These are phyloP conservation scores for Plodia interpunctella DNA, from an alignment of 1,140 invertebrate genomes.

Conservation along the genomic window DNA sequence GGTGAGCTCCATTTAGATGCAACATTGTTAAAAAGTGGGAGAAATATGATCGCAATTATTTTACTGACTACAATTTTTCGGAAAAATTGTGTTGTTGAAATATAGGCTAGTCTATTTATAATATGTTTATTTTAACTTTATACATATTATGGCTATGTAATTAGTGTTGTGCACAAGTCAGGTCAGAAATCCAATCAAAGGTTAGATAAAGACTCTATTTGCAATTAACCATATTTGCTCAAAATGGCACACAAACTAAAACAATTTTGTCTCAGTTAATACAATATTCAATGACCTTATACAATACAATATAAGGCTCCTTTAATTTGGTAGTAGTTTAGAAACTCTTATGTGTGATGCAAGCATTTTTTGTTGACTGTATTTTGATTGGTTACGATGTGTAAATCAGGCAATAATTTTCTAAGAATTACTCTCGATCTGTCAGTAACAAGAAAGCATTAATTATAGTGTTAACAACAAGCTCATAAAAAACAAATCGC, in stretches of 20 bases:
- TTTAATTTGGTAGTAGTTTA: background rate
- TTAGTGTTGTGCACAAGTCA: too few species aligned
- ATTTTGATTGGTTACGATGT: background rate
- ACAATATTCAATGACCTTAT: background rate
- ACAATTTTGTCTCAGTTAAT: background rate
- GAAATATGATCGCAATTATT: too few species aligned
- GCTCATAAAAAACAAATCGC: background rate
- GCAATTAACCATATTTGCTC: background rate
- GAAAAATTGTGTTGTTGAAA: too few species aligned
- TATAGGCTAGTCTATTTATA: too few species aligned
- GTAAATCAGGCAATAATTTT: background rate
- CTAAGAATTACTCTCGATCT: background rate
- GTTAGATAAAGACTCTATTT: background rate
- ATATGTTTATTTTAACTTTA: too few species aligned
- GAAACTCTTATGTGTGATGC: background rate
- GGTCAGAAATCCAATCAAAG: too few species aligned
- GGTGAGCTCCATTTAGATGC: conserved; percentile 29
- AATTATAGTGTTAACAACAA: background rate
- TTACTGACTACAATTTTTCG: too few species aligned
- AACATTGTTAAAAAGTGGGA: too few species aligned
- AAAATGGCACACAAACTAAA: background rate
- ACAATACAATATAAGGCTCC: background rate
- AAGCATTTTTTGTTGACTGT: background rate
- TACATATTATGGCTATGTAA: too few species aligned
- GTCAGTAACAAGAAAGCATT: background rate